Evolutionary conservation across 2,113 vertebrate species (phyloP).

Genomic region (Piliocolobus tephrosceles): DNA sequence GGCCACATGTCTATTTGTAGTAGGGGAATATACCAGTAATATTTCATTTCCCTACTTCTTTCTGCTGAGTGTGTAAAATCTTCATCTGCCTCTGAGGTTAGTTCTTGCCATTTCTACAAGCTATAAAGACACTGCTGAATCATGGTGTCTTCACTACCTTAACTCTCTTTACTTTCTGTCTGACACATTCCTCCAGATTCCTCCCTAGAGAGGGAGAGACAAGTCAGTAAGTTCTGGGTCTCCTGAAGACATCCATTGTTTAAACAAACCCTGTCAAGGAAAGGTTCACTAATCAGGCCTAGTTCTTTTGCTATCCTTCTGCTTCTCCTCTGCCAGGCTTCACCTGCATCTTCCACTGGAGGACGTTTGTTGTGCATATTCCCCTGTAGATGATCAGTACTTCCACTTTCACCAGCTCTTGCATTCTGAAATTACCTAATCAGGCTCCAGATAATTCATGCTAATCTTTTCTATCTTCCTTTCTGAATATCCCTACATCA

Average conservation of each 20-base stretch:
- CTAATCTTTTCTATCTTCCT: neutral
- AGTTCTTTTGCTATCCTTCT: neutral
- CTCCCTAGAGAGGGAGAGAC: neutral
- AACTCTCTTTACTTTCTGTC: neutral
- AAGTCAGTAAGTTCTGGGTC: neutral
- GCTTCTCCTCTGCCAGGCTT: neutral
- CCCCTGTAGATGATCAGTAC: neutral
- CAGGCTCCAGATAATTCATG: neutral
- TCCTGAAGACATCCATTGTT: neutral
- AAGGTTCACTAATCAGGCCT: fast-evolving
- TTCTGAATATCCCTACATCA: neutral
- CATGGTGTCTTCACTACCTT: neutral
- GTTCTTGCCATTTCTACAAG: neutral
- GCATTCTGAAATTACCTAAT: neutral
- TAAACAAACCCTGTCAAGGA: neutral
- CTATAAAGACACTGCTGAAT: neutral
- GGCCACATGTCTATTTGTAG: neutral
- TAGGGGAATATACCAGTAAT: neutral
- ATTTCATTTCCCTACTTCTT: neutral
- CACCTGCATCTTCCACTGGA: neutral
- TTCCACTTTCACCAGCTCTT: neutral
- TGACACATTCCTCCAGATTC: neutral
- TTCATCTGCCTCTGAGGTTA: neutral
- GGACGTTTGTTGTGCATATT: neutral
- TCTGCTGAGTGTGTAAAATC: neutral